Evolutionary conservation across 23 tunicate genomes (phyloP).

Genomic region (Diplosoma virens): DNA sequence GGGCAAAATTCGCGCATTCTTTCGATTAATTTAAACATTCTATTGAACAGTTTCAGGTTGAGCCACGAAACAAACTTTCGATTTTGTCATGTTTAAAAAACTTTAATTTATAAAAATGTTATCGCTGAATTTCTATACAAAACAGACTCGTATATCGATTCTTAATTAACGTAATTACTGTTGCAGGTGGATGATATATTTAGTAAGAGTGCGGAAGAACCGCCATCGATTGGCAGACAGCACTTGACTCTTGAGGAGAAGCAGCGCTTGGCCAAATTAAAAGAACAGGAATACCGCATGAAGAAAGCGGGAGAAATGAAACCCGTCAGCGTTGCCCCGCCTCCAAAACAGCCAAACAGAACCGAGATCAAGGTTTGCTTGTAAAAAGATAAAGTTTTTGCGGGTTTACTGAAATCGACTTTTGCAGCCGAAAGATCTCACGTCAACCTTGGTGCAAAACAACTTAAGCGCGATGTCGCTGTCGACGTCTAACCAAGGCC

Average conservation of each 20-base stretch:
- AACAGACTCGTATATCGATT: no score
- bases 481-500: not conserved
- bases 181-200: constrained; percentile 30
- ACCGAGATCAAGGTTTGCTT: not conserved
- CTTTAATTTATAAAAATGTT: no score
- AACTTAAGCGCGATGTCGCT: constrained; percentile 42
- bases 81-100: no score
- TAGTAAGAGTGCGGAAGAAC: not conserved
- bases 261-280: constrained; percentile 67
- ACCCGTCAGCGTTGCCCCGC: constrained; percentile 37
- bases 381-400: no score
- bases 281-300: constrained; percentile 62
- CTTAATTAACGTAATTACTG: no score
- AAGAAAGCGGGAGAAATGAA: constrained; percentile 67
- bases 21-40: no score
- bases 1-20: no score
- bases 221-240: constrained; percentile 24
- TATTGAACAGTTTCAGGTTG: no score
- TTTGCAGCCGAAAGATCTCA: constrained; percentile 74
- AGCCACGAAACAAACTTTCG: no score
- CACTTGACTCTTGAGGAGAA: constrained; percentile 85
- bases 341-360: not conserved
- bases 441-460: constrained; percentile 69
- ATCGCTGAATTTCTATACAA: no score
- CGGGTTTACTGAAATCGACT: constrained; percentile 55